Evolutionary conservation across 2,797 vertebrate species (phyloP), one percentile per base, ranked within the genome.

Genomic region (Molossus molossus): DNA sequence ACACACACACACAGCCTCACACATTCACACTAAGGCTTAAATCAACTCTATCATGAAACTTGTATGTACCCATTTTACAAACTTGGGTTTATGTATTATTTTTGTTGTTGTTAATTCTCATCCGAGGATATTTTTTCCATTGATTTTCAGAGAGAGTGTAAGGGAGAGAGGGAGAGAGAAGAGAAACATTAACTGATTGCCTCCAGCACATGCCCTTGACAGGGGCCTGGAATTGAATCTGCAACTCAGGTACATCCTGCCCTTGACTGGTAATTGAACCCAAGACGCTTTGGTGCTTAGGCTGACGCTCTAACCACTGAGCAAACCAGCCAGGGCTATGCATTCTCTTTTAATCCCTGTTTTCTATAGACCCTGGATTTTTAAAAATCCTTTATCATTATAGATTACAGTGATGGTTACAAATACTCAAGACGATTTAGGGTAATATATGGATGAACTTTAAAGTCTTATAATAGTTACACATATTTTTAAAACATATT

Each of bases 341-440:
- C 70, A 45, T 62, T 91, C 58, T 90, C 40, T 90, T 87, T 87
- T 77, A 96, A 87, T 72, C 29, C 21, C 50, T 69, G 18, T 76
- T 93, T 79, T 67, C 33, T 70, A 27, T 45, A 93, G 53, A 85
- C 60, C 79, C 64, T 69, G 58, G 29, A 79, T 80, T 87, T 83
- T 83, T 17, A 27, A 92, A 96, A 81, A 40, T 64, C 45, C 45
- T 37, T 93, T 72, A 73, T 87, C n/a, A 1, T 79, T 94, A 57
- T 23, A 84, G 11, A 29, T 79, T 94, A 69, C 67, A 25, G 21
- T 84, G 87, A 81, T 65, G 2, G 57, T 57, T 90, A 90, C 9
- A 77, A 2, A 80, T 81, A 57, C 27, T 75, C 20, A 75, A 45
- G 40, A 76, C 93, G 29, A 90, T 77, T 77, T 84, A 89, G 88